Conservation (phyloP, 2,797 vertebrate genomes). For the Chaunax sp. region DNA sequence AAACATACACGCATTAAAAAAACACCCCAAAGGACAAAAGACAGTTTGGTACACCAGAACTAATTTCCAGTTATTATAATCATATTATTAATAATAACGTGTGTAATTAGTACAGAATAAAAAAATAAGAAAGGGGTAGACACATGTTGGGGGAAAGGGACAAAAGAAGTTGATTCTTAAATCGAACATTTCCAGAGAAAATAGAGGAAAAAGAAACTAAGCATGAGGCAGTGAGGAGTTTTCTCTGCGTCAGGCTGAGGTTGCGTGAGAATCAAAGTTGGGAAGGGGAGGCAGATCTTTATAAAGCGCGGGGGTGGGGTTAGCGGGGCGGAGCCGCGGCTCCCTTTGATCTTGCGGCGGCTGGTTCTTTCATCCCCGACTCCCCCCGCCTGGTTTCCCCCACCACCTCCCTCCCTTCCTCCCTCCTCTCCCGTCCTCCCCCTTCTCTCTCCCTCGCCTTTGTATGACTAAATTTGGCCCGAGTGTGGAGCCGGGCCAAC, state of each 20-base stretch:
- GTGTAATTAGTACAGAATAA: too few relatives aligned
- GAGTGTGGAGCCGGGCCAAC: constrained; percentile 92
- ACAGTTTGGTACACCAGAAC: not conserved
- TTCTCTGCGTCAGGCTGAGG: constrained; percentile 59
- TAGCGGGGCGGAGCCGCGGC: constrained; percentile 86
- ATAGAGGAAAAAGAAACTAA: constrained; percentile 8
- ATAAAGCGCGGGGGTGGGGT: constrained; percentile 89
- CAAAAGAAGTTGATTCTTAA: not conserved
- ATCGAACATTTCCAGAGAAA: constrained; percentile 41
- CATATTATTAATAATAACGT: too few relatives aligned
- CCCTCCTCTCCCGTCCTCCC: constrained; percentile 70
- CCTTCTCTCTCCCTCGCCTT: constrained; percentile 87
- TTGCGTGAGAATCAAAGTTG: constrained; percentile 85
- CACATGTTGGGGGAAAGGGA: too few relatives aligned
- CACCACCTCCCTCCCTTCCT: constrained; percentile 69
- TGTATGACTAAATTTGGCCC: constrained; percentile 99
- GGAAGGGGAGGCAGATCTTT: constrained; percentile 83
- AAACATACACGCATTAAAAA: too few relatives aligned
- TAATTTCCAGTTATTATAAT: not conserved
- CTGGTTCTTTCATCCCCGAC: constrained; percentile 90
- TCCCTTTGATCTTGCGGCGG: constrained; percentile 95
- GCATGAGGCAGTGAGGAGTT: constrained; percentile 36
- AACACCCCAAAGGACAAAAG: not conserved
- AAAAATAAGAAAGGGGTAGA: too few relatives aligned
- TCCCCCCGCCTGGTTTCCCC: constrained; percentile 69